These are phyloP conservation scores for Ips nitidus DNA, from an alignment of 1,140 invertebrate species.

Conservation along the genomic window DNA sequence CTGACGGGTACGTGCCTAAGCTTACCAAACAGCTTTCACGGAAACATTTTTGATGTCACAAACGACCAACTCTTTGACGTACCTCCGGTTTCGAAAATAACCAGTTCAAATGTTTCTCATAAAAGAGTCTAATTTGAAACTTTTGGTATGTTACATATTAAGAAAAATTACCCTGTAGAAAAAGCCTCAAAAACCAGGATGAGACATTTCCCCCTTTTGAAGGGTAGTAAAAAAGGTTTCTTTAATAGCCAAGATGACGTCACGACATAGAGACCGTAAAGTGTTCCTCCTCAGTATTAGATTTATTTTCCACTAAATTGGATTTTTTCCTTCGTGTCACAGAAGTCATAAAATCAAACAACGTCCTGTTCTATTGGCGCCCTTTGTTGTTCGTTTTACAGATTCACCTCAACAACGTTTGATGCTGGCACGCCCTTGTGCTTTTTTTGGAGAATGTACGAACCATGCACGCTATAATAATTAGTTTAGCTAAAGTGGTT, in stretches of 20 bases:
- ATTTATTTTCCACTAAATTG: conserved; percentile 30
- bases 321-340: conserved; percentile 31
- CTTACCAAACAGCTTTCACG: conserved; percentile 23
- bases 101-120: background rate
- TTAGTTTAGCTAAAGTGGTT: conserved; percentile 15
- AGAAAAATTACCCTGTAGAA: too few species aligned
- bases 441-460: background rate
- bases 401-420: conserved; percentile 3
- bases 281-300: conserved; percentile 19
- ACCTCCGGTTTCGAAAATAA: background rate
- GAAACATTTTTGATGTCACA: conserved; percentile 22
- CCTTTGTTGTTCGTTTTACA: background rate
- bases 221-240: conserved; percentile 9
- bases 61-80: conserved; percentile 13
- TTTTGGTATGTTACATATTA: too few species aligned
- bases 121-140: too few species aligned
- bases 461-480: conserved; percentile 14
- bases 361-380: conserved; percentile 15
- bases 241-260: conserved; percentile 22
- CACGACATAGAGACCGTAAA: conserved; percentile 25
- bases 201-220: conserved; percentile 8
- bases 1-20: conserved; percentile 27
- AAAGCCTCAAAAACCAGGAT: conserved; percentile 15
- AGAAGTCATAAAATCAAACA: conserved; percentile 31
- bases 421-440: background rate